Evolutionary conservation across 92 coral and sea anemone genomes (phyloP).

Genomic region (Parazoanthus swiftii): DNA sequence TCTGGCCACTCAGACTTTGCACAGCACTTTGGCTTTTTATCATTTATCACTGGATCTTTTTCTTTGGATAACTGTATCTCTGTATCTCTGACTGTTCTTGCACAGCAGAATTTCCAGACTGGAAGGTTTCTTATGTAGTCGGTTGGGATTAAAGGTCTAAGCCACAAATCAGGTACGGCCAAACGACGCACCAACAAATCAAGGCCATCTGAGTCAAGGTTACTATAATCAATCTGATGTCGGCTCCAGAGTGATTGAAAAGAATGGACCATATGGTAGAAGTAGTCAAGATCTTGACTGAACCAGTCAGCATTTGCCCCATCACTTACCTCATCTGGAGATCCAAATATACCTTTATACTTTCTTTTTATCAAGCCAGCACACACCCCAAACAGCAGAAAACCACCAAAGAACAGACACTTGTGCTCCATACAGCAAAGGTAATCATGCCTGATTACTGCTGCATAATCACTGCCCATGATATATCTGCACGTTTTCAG

Average conservation of each 20-base stretch:
- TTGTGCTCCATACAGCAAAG: conserved; percentile 54
- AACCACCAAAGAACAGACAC: conserved; percentile 59
- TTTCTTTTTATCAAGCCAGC: conserved; percentile 63
- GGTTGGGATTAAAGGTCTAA: conserved; percentile 90
- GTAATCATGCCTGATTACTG: conserved; percentile 68
- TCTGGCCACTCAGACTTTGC: conserved; percentile 59
- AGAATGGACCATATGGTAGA: conserved; percentile 70
- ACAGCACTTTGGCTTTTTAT: conserved; percentile 49
- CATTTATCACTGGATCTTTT: background rate
- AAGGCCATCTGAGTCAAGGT: conserved; percentile 81
- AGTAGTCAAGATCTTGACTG: conserved; percentile 84
- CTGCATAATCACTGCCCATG: conserved; percentile 80
- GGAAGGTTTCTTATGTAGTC: conserved; percentile 90
- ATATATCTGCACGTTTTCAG: conserved; percentile 72
- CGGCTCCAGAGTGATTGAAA: conserved; percentile 69
- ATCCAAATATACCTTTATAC: conserved; percentile 67
- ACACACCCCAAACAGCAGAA: conserved; percentile 65
- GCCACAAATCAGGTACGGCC: conserved; percentile 97
- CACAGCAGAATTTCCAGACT: conserved; percentile 81
- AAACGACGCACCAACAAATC: conserved; percentile 88
- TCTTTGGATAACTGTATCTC: conserved; percentile 10
- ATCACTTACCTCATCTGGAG: conserved; percentile 59
- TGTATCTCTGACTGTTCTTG: conserved; percentile 17
- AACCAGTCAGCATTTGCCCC: conserved; percentile 82
- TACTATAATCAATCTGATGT: conserved; percentile 66